These are phyloP conservation scores for Theristicus caerulescens DNA, from an alignment of 2,113 vertebrate genomes.

Conservation along the genomic window DNA sequence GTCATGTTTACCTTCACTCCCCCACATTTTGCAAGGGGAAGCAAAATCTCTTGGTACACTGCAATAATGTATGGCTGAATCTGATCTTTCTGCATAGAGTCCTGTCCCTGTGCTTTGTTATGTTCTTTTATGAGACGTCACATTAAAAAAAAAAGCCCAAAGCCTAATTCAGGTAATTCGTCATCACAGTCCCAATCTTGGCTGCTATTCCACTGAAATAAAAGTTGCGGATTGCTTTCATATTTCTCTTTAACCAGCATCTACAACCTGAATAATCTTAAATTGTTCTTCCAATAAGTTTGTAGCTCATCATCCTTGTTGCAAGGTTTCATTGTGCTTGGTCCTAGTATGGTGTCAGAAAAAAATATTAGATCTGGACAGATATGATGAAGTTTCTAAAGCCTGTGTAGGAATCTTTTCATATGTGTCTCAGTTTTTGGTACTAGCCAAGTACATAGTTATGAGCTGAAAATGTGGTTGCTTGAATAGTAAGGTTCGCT, in stretches of 20 bases:
- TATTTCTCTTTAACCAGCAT: background rate
- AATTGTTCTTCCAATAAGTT: background rate
- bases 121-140: background rate
- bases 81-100: background rate
- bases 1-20: background rate
- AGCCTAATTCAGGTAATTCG: background rate
- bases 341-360: background rate
- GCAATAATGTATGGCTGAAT: background rate
- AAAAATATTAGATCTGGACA: background rate
- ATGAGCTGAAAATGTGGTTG: conserved; percentile 13
- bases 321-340: background rate
- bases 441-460: background rate
- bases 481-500: conserved; percentile 40
- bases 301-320: background rate
- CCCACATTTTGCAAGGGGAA: background rate
- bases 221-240: background rate
- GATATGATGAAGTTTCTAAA: background rate
- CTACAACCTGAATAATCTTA: background rate
- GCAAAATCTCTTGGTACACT: background rate
- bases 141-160: background rate
- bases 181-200: background rate
- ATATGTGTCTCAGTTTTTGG: background rate
- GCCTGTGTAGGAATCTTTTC: background rate
- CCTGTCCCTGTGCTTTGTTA: background rate
- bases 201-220: background rate